Evolutionary conservation across 2,797 vertebrate genomes (phyloP), one percentile per base, ranked within the genome.

Genomic region (Cephalopachus bancanus): DNA sequence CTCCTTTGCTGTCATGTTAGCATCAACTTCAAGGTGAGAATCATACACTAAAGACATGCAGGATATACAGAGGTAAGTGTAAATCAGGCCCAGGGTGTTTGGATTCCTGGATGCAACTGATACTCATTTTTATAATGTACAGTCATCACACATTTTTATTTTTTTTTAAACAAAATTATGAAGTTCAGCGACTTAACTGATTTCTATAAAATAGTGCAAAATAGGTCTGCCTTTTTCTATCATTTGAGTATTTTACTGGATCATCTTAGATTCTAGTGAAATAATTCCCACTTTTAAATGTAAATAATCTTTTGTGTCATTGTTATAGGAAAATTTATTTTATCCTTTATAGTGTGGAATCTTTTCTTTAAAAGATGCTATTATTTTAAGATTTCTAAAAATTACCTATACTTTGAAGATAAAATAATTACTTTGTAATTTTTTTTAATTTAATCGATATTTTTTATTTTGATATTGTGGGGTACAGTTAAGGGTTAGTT

Each of bases 111-210:
- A 80, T 71, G 28, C 9, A 57, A 5, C 30, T 65, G 15, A 67
- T 91, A 90, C 15, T 89, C 62, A 72, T 30, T 72, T 86, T 90
- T 62, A 72, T 11, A 84, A 51, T 8, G 12, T 26, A 57, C 3
- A 81, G 10, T 80, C 64, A 64, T 11, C 71, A 5, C 9, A 30
- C 5, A 78, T 83, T 14, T 55, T 20, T n/a, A 51, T 33, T 62
- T 83, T 95, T 95, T 85, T 89, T n/a, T 75, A 83, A 92, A 84
- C 51, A 57, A 92, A 93, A 89, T 51, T 87, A 72, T 59, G 30
- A 78, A 83, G 26, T 44, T 91, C 16, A 96, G 26, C 17, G 86
- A 65, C 44, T 74, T 57, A 74, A 91, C 15, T 20, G 49, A 80
- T 65, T 93, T 59, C 20, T 76, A 30, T 30, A 81, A 84, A 1